Conservation (phyloP, 2,113 vertebrate species). For the Zeus faber region DNA sequence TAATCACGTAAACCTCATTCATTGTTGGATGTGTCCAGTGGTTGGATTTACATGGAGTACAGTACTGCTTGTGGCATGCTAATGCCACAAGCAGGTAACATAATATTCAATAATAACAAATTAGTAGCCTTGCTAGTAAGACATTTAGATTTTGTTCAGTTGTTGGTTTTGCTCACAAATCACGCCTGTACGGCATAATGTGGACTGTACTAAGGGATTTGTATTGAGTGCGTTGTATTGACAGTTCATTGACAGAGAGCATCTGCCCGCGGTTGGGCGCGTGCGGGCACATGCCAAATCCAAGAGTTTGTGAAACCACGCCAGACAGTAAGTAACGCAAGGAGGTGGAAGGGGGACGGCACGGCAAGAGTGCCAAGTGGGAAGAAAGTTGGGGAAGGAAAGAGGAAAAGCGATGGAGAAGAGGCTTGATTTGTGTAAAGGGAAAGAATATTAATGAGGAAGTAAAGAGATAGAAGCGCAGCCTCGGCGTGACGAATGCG, state of each 20-base stretch:
- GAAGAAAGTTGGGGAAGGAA: background rate
- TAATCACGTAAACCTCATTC: background rate
- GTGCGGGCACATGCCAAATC: too few species aligned
- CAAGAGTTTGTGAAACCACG: background rate
- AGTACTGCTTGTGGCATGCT: background rate
- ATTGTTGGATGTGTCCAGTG: too few species aligned
- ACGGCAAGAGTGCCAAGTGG: background rate
- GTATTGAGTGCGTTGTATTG: background rate
- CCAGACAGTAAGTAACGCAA: too few species aligned
- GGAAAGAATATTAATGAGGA: constrained; percentile 1
- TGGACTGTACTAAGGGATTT: too few species aligned
- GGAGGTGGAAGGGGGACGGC: background rate
- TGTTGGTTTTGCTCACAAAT: too few species aligned
- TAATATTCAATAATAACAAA: background rate
- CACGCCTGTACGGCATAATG: too few species aligned
- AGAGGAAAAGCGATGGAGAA: background rate
- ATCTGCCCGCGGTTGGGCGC: background rate
- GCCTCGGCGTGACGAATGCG: background rate
- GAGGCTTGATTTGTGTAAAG: background rate
- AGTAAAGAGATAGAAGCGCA: too few species aligned
- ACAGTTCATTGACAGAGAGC: background rate
- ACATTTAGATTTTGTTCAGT: too few species aligned
- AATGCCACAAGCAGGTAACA: background rate
- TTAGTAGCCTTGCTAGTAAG: too few species aligned
- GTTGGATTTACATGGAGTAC: too few species aligned